Conservation (phyloP, 2,797 vertebrate species). For the Gouania willdenowi region DNA sequence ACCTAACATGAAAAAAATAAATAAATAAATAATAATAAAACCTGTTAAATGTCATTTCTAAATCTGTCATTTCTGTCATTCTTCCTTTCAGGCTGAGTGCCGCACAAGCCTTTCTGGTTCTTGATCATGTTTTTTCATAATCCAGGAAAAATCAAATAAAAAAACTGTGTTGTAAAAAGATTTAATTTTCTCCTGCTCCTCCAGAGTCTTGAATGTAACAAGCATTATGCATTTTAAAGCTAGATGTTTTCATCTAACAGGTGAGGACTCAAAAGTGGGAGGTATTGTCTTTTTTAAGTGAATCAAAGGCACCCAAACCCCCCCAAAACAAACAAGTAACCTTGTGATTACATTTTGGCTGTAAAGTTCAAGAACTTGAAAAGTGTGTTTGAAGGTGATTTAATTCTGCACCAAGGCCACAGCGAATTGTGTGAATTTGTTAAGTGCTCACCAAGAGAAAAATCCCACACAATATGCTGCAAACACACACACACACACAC, state of each 20-base stretch:
- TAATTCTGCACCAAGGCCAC: not conserved
- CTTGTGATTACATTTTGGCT: not conserved
- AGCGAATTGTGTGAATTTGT: not conserved
- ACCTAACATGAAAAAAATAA: constrained; percentile 19
- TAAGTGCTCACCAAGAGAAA: not conserved
- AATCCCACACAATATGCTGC: not conserved
- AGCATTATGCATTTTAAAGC: too few species aligned
- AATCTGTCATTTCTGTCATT: constrained; percentile 39
- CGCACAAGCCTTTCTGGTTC: constrained; percentile 4
- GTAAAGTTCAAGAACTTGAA: not conserved
- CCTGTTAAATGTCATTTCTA: constrained; percentile 53
- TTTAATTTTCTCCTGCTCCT: not conserved
- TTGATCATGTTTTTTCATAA: constrained; percentile 21
- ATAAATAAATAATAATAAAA: constrained; percentile 30
- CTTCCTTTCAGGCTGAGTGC: constrained; percentile 24
- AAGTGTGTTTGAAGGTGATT: not conserved
- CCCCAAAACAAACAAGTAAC: too few species aligned
- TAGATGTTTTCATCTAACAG: too few species aligned
- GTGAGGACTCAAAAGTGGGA: too few species aligned
- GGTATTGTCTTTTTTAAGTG: too few species aligned
- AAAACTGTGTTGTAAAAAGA: constrained; percentile 1
- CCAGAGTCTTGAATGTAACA: not conserved
- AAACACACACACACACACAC: not conserved
- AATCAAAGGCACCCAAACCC: too few species aligned
- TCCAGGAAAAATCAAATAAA: not conserved